Evolutionary conservation across 2,797 vertebrate species (phyloP), one percentile per base, ranked within the genome.

Genomic region (Acrossocheilus fasciatus): DNA sequence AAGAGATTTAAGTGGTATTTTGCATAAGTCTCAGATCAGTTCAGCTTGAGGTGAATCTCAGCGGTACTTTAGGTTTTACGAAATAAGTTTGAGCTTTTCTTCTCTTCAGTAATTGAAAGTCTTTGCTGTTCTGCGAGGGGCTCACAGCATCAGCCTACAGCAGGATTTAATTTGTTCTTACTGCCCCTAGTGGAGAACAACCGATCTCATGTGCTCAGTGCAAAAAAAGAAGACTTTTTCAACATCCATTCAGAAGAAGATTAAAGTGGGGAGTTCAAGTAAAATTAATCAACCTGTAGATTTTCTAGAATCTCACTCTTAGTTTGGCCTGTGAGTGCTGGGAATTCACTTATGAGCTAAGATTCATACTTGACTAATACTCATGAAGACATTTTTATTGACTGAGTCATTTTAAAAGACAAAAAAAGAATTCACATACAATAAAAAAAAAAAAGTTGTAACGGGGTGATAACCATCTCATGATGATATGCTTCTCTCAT

Each of bases 121-220:
- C 23, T 81, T 81, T 15, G 9, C 26, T 80, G 54, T 70, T 36
- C 54, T 59, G 39, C n/a, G 69, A 86, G 11, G 75, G 76, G 75
- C 41, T 87, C 47, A 83, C 85, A 9, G 39, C 43, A 23, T 57
- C 76, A 68, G 47, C 81, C 68, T 62, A 34, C 5, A 62, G 78
- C 34, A 68, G 57, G 81, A 47, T 85, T 86, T 72, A 84, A 89
- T 86, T 86, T 86, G 85, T 83, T 47, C 80, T 43, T 91, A 87
- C 90, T 92, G 92, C 91, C 91, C 87, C 92, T 91, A 89, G 92
- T 92, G 92, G 92, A 86, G 43, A 69, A 75, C 12, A 74, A 54
- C 43, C 62, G 5, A 18, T 73, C 41, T 41, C 43, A 39, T n/a
- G 52, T 17, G n/a, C 69, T 74, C 68, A 50, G 6, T 23, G 64